Evolutionary conservation across 2,888 invertebrate species (phyloP).

Genomic region (Agrochola litura): DNA sequence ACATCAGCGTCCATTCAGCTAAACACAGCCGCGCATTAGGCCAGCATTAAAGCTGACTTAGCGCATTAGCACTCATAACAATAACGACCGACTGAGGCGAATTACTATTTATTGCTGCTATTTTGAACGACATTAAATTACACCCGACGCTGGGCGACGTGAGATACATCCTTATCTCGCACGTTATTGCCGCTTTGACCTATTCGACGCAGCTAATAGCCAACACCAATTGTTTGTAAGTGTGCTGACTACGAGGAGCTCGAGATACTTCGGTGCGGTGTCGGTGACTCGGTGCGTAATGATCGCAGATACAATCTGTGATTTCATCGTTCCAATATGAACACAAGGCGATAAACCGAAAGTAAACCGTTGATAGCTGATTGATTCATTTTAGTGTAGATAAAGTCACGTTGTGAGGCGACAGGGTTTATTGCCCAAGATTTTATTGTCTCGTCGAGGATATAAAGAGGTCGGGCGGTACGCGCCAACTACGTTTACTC

Average conservation of each 20-base stretch:
- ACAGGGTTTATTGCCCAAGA: conserved; percentile 76
- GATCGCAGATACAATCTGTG: conserved; percentile 65
- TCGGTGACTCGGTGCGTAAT: conserved; percentile 56
- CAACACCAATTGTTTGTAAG: conserved; percentile 70
- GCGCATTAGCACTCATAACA: conserved; percentile 81
- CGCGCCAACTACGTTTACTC: conserved; percentile 49
- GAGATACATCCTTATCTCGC: conserved; percentile 72
- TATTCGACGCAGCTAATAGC: conserved; percentile 72
- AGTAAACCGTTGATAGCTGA: conserved; percentile 78
- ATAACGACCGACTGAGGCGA: conserved; percentile 76
- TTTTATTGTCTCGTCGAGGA: conserved; percentile 81
- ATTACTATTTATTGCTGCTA: conserved; percentile 81
- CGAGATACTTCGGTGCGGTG: conserved; percentile 46
- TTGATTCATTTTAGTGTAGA: conserved; percentile 84
- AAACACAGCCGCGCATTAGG: conserved; percentile 73
- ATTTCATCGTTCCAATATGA: conserved; percentile 68
- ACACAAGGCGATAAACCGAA: conserved; percentile 73
- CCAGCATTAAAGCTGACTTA: conserved; percentile 76
- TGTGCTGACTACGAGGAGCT: conserved; percentile 55
- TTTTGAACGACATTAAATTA: conserved; percentile 78
- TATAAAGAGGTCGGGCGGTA: conserved; percentile 71
- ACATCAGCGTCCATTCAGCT: conserved; percentile 73
- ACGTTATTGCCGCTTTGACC: conserved; percentile 75
- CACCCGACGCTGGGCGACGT: conserved; percentile 63
- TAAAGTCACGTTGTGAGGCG: conserved; percentile 77